Percentiles rank a stretch among this genome's conserved stretches.
Evolutionary conservation across 1,140 invertebrate genomes (phyloP).

Genomic region (Drosophila melanica): DNA sequence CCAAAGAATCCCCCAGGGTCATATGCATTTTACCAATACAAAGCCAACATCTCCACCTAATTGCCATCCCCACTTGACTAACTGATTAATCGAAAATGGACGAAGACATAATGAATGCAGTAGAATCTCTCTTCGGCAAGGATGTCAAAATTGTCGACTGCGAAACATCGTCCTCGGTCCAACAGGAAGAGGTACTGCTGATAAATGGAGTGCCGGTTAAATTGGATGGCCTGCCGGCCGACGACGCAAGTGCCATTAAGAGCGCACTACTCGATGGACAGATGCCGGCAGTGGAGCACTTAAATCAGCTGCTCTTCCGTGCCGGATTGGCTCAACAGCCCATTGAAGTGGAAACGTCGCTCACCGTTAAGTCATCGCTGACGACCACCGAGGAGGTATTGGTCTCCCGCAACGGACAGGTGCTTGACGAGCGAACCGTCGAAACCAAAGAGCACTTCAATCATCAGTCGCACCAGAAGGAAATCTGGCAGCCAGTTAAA

Average conservation of each 20-base stretch:
- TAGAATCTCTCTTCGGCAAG: conserved; percentile 90
- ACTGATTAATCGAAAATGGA: conserved; percentile 85
- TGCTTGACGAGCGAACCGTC: conserved; percentile 89
- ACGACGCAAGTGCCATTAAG: conserved; percentile 89
- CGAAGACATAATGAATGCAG: conserved; percentile 91
- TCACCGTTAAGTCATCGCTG: conserved; percentile 90
- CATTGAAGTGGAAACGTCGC: conserved; percentile 89
- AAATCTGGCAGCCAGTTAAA: conserved; percentile 88
- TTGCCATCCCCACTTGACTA: conserved; percentile 38
- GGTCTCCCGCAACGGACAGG: conserved; percentile 88
- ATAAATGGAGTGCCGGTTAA: conserved; percentile 90
- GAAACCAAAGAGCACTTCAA: conserved; percentile 91
- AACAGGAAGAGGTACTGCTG: conserved; percentile 90
- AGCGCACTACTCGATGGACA: conserved; percentile 89
- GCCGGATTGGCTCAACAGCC: conserved; percentile 89
- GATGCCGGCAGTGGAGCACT: conserved; percentile 89
- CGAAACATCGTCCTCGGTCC: conserved; percentile 89
- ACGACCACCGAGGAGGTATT: conserved; percentile 90
- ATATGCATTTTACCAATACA: conserved; percentile 68
- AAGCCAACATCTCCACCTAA: conserved; percentile 46
- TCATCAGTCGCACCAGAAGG: conserved; percentile 88
- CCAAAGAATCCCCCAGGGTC: conserved; percentile 74
- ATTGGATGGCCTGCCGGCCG: conserved; percentile 85
- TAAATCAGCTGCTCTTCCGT: conserved; percentile 89
- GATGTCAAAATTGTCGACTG: conserved; percentile 90